Base-by-base conservation (phyloP, 35 echinoderm and acorn worm genomes). In the Patiria miniata region DNA sequence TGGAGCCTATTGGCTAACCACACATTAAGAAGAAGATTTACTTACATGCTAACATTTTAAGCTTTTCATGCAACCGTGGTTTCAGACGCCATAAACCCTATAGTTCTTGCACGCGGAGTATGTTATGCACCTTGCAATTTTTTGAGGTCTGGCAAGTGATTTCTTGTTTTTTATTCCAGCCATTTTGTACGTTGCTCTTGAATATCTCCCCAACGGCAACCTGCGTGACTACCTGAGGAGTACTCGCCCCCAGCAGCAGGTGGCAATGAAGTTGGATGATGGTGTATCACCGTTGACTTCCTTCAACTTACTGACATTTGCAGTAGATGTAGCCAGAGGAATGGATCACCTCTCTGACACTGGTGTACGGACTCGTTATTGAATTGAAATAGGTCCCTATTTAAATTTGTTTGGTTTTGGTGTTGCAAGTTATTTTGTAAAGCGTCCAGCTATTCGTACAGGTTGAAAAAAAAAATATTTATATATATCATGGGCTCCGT, bases 181-280 rank as follows among this genome's bases (percentile, higher is more conserved):
- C 21, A 77, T 36, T 37, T 57, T 88, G 37, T 88, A 88, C 78
- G 86, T 88, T 33, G 77, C 47, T 1, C 50, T 87, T 18, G 86
- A 87, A 37, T 87, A 79, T 87, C 42, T 79, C 16, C 73, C 40
- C 5, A 32, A 79, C 52, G 86, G 76, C 55, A 87, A 87, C 39
- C 77, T 88, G 33, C 86, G 77, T 21, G 79, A 78, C 28, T 88
- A 53, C 80, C 78, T 88, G 39, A 50, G 78, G 8, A 78, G 36
- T 6, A 38, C 52, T 80, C 77, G 86, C 50, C 52, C 53, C 55
- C 34, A 55, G n/a, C 81, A 61, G 16, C 36, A 55, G 23, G 28
- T 60, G 21, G 30, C 39, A 58, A 26, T n/a, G 32, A 79, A 38
- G 47, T 53, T 36, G 18, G 26, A 56, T n/a, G n/a, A n/a, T 29